Base-by-base conservation (phyloP, 2,888 invertebrate genomes). In the Heliconius ismenius region DNA sequence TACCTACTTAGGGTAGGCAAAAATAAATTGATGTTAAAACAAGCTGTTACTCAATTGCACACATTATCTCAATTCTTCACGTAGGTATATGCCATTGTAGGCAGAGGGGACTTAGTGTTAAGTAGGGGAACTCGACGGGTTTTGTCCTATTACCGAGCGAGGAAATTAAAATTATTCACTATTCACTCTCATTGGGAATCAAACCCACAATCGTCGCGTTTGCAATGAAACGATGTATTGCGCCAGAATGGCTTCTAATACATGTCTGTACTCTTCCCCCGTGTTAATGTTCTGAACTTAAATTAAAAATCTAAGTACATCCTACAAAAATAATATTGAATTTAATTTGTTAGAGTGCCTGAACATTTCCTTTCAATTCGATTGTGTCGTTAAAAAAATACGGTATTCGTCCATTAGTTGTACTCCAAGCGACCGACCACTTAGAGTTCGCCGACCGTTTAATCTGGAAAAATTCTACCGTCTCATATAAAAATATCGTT, bases 281-380 rank as follows among this genome's bases (percentile, higher is more conserved):
- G 21, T 58, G n/a, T 58, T n/a, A 58, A 3, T 9, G 13, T 39
- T 67, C 24, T 24, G 1, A 43, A 67, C 24, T 39, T 24, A 15
- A 15, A 67, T 49, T 63, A 49, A 15, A 64, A 49, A 64, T 64
- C 28, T 74, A 64, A 28, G 21, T 28, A 26, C 28, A 39, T 26
- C 36, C 26, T 21, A 26, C 9, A 63, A 64, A 65, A 74, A 74
- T 43, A 67, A 67, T 68, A 74, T 68, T 26, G 60, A 39, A 13
- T 74, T 74, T 74, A 58, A 74, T 74, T 58, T 60, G 58, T 39
- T 67, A 74, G 74, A 74, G 74, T 74, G 74, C 68, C 43, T 62
- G 60, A 72, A 68, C 68, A 28, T 58, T 68, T 26, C 32, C 58
- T 36, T 58, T 58, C 74, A 68, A 74, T 74, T 74, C 60, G 65